Base-by-base conservation (phyloP, 2,888 invertebrate genomes). In the Nymphalis c-album region DNA sequence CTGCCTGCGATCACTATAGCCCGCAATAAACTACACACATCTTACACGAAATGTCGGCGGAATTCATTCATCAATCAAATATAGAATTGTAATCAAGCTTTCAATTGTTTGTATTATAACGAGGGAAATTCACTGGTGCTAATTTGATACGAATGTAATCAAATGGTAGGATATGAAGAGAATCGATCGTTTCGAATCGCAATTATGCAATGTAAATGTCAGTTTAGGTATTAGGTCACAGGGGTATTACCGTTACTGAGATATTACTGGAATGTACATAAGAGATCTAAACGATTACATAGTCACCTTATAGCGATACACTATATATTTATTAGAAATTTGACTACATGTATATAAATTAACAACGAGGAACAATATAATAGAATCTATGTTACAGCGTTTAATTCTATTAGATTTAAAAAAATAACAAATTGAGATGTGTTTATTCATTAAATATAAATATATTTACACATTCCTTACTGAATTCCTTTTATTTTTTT, bases 1-100 rank as follows among this genome's bases (percentile, higher is more conserved):
- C 83, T 84, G 81, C 75, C 78, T 77, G 79, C 77, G 85, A 83
- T 85, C 83, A 84, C 84, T 64, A 40, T 40, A 40, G 60, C 46
- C 57, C 60, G 60, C 67, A 60, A 71, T 65, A 67, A 71, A 67
- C 67, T 55, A 64, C 58, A 60, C 51, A 60, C 55, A 66, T 63
- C 48, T 63, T 50, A 62, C 48, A 40, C 47, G 45, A 22, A 60
- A 53, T 46, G 47, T 60, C 40, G 6, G 20, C 31, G 20, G 7
- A 17, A 64, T 46, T 35, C 20, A 31, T 60, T 60, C 53, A 46
- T 64, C 58, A 58, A 64, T 64, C 51, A 51, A 64, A 45, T 22
- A 22, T 61, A 48, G 35, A 48, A 57, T 40, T 20, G 40, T 35
- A 40, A 62, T 62, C 35, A 22, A n/a, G 22, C 40, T 61, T 55